A percentile compares a stretch with the other conserved stretches of the same genome.
These are phyloP conservation scores for Hiodon alosoides DNA, from an alignment of 2,113 vertebrate species.

Conservation along the genomic window DNA sequence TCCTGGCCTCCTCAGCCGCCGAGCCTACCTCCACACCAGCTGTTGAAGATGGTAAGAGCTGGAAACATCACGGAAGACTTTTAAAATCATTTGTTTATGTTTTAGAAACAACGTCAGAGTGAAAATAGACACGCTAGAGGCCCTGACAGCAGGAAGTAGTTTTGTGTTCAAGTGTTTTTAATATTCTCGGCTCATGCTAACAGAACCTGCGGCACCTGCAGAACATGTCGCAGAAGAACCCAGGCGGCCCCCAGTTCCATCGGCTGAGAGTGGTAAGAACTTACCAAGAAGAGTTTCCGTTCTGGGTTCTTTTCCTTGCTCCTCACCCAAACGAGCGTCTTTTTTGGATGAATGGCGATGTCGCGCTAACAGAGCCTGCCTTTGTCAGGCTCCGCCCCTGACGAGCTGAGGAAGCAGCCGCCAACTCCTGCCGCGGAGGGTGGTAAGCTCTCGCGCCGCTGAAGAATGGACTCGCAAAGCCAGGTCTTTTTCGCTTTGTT, in stretches of 20 bases:
- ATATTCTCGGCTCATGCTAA: not conserved
- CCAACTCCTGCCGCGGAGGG: conserved; percentile 19
- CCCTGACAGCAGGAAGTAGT: too few species aligned
- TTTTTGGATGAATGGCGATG: too few species aligned
- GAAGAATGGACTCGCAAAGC: not conserved
- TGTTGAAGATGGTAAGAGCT: conserved; percentile 41
- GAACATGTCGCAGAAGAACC: conserved; percentile 2
- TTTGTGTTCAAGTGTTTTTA: not conserved
- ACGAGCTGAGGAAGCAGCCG: conserved; percentile 8
- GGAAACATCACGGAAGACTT: not conserved
- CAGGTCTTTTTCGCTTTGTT: not conserved
- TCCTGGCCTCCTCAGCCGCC: conserved; percentile 3
- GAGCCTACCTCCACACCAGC: conserved; percentile 30
- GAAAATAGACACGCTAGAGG: too few species aligned
- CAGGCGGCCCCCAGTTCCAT: not conserved
- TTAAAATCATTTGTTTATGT: not conserved
- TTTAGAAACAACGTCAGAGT: too few species aligned
- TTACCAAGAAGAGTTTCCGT: too few species aligned
- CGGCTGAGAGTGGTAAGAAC: too few species aligned
- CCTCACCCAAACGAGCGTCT: too few species aligned
- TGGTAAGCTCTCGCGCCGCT: conserved; percentile 27
- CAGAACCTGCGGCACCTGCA: not conserved
- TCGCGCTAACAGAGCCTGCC: too few species aligned
- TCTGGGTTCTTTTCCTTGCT: too few species aligned
- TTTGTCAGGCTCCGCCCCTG: too few species aligned